These are phyloP conservation scores for Galeruca laticollis DNA, from an alignment of 2,888 invertebrate species.

Conservation along the genomic window DNA sequence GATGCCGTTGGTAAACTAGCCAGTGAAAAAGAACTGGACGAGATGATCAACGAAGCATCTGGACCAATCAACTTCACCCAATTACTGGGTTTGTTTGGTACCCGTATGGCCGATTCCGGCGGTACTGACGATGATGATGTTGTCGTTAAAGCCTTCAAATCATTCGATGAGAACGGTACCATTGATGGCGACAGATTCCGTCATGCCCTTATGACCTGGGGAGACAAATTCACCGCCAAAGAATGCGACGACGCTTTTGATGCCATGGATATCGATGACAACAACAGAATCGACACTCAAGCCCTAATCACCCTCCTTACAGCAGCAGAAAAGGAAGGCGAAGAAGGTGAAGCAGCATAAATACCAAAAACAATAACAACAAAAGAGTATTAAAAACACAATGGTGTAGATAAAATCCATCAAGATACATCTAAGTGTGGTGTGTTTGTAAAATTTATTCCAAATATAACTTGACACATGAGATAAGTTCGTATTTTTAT, in stretches of 20 bases:
- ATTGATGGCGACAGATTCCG: slow-evolving; percentile 91
- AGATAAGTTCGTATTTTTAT: slow-evolving; percentile 28
- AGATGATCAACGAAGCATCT: slow-evolving; percentile 86
- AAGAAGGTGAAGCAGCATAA: slow-evolving; percentile 69
- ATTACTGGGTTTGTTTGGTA: slow-evolving; percentile 90
- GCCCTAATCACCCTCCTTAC: slow-evolving; percentile 90
- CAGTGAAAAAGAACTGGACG: slow-evolving; percentile 91
- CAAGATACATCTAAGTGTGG: slow-evolving; percentile 6
- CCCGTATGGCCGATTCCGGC: slow-evolving; percentile 90
- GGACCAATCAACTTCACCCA: slow-evolving; percentile 97
- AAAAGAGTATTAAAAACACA: background rate
- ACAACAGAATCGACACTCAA: slow-evolving; percentile 89
- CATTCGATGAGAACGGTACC: slow-evolving; percentile 89
- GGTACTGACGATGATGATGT: slow-evolving; percentile 91
- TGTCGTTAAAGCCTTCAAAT: slow-evolving; percentile 91
- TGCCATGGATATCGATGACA: slow-evolving; percentile 92
- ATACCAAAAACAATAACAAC: slow-evolving; percentile 22
- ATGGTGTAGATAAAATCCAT: slow-evolving; percentile 9
- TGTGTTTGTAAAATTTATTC: slow-evolving; percentile 22
- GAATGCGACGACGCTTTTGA: slow-evolving; percentile 94
- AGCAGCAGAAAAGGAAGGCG: slow-evolving; percentile 88
- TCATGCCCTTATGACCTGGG: slow-evolving; percentile 92
- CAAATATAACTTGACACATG: slow-evolving; percentile 34
- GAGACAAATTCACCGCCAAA: slow-evolving; percentile 90
- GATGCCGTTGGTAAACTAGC: slow-evolving; percentile 92